phyloP scores from a whole-genome alignment of 2,797 vertebrate species.

The Microctenopoma steveboyesi region DNA sequence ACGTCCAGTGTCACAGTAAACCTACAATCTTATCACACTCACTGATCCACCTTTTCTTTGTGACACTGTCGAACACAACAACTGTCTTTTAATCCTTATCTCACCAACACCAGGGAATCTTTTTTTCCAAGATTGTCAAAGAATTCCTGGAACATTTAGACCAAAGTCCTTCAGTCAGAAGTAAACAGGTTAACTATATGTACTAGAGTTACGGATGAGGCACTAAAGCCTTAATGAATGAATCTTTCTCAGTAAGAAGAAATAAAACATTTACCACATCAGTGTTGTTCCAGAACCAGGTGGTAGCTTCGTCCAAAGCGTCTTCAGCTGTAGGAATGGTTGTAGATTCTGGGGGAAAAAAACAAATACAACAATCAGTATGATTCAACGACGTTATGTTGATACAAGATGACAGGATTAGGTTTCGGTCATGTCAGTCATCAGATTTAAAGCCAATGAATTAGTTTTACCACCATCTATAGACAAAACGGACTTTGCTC shows the following conservation, averaged over 20 bases:
- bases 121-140: conserved; percentile 5
- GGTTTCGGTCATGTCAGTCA: too few species aligned
- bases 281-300: conserved; percentile 79
- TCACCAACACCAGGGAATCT: not conserved
- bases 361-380: too few species aligned
- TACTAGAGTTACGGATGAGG: not conserved
- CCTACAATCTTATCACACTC: conserved; percentile 20
- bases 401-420: too few species aligned
- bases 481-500: not conserved
- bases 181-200: not conserved
- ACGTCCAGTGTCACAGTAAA: conserved; percentile 15
- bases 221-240: too few species aligned
- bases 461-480: not conserved
- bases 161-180: conserved; percentile 10
- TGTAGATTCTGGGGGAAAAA: too few species aligned
- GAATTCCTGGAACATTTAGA: not conserved
- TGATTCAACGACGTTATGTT: too few species aligned
- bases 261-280: conserved; percentile 83
- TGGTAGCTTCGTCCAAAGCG: conserved; percentile 45
- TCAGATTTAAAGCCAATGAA: too few species aligned
- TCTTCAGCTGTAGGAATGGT: too few species aligned
- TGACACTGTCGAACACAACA: conserved; percentile 2
- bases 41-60: not conserved
- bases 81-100: not conserved
- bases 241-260: not conserved